Evolutionary conservation across 2,888 invertebrate genomes (phyloP), one percentile per base, ranked within the genome.

Genomic region (Cheilosia soror): DNA sequence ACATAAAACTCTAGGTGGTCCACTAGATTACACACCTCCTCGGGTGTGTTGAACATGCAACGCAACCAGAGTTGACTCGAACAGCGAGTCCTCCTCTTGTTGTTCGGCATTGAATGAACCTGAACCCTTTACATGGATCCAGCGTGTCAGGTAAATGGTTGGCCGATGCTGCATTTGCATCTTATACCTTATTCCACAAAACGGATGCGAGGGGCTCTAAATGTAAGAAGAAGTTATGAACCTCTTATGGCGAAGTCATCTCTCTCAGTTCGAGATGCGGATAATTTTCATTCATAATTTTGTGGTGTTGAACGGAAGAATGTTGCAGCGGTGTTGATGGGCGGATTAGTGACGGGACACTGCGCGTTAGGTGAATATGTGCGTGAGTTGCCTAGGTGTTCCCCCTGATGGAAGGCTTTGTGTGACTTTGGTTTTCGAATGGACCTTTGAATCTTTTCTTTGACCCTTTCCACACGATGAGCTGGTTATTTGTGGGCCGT

Each of bases 1-100:
- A 88, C 88, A 88, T 88, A 88, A 88, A 88, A 88, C 88, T 83
- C 87, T 88, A 87, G 88, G 88, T 88, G 88, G 88, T 88, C 88
- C 81, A 81, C 80, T 87, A 80, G 87, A 86, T 86, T 86, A 86
- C 86, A 86, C 82, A 86, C 86, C 86, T 82, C 78, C 86, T 82
- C 76, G 63, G 81, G 85, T 85, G 80, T 81, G 80, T 77, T 81
- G 76, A 72, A 81, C 85, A 85, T 81, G 85, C 85, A 51, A 85
- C 53, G 55, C 72, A 68, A 55, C 68, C 55, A 57, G 60, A 69
- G 65, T 69, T 66, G 60, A 69, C 25, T 79, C 51, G 62, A 66
- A 55, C 66, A 11, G 78, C 51, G 49, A 62, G 60, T 71, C 31
- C 44, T 13, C 60, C 25, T 51, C 40, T 49, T 33, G 68, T 37